Conservation (phyloP, 1,140 invertebrate species). For the Apis laboriosa region DNA sequence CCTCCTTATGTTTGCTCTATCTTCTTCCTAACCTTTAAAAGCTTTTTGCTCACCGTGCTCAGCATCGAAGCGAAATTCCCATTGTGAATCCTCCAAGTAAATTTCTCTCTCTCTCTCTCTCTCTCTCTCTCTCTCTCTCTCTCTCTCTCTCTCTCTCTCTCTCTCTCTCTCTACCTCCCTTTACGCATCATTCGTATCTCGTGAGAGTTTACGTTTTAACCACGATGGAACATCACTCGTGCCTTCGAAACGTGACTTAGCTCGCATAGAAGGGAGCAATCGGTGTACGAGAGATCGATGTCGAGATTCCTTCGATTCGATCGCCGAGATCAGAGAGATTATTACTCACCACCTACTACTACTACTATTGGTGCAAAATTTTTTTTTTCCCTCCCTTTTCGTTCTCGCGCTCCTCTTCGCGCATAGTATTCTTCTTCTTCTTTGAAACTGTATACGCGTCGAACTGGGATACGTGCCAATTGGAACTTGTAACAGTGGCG, state of each 20-base stretch:
- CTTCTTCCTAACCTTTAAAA: background rate
- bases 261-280: too few relatives aligned
- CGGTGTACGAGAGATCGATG: too few relatives aligned
- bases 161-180: too few relatives aligned
- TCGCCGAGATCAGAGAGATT: background rate
- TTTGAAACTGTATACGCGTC: background rate
- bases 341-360: background rate
- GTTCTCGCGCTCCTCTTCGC: background rate
- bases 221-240: too few relatives aligned
- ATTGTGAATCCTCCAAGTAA: background rate
- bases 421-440: background rate
- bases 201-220: background rate
- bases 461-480: constrained; percentile 25
- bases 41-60: background rate
- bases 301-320: too few relatives aligned
- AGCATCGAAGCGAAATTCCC: background rate
- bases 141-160: too few relatives aligned
- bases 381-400: background rate
- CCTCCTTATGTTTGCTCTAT: too few relatives aligned
- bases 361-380: too few relatives aligned
- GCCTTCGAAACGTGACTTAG: too few relatives aligned
- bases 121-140: too few relatives aligned
- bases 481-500: background rate
- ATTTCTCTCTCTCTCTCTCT: background rate
- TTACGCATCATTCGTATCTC: too few relatives aligned